Evolutionary conservation across 2,113 vertebrate species (phyloP), one percentile per base, ranked within the genome.

Genomic region (Hiodon tergisus): DNA sequence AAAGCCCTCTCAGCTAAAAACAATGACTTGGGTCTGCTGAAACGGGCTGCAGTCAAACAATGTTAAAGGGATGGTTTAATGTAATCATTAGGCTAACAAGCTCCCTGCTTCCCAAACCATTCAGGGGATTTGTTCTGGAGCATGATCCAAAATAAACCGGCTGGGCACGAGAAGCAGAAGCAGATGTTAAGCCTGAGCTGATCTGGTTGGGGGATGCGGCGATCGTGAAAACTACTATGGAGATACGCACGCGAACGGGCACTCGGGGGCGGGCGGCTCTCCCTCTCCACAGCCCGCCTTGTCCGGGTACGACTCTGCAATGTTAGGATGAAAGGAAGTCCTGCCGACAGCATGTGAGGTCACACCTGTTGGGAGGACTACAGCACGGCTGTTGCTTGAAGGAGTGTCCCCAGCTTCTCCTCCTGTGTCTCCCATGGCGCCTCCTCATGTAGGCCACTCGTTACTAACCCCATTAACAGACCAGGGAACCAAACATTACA

Each of bases 1-100:
- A 31, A 82, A 88, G 91, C 88, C 89, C 88, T 87, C 93, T 94
- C 87, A 94, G 95, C 93, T 93, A 93, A 93, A 94, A 94, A 91
- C 90, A 93, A 96, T 95, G 94, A 94, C 91, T 89, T 89, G 84
- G 93, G 94, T 95, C 93, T 93, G 93, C 94, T 96, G 93, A 92
- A 85, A 91, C 84, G 88, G 93, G 95, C 93, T 93, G 91, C 85
- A 90, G 94, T 95, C 93, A 93, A 94, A 95, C 95, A 95, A 95
- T 97, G 94, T 96, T 96, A 92, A 94, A 96, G 93, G 94, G 92
- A 92, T 92, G 93, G 92, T 95, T 97, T 96, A 95, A 96, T 94
- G 94, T 93, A 94, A 97, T 98, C 93, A 97, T 95, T 93, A 95
- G 92, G 89, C 93, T 96, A 97, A 96, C 94, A 96, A 96, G 94